These are phyloP conservation scores for Chaenodraco wilsoni DNA, from an alignment of 2,797 vertebrate species.

Conservation along the genomic window DNA sequence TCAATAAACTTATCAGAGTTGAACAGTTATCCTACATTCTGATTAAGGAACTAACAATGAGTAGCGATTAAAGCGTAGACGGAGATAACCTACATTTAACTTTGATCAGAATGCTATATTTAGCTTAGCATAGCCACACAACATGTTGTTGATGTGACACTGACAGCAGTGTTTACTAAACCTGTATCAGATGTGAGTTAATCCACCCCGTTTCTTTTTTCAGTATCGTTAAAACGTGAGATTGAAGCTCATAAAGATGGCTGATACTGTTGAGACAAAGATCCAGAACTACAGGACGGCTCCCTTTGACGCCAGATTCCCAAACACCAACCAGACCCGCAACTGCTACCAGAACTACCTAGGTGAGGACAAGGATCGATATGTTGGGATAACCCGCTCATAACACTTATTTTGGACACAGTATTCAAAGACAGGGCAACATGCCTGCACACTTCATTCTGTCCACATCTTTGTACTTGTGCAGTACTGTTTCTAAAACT, in stretches of 20 bases:
- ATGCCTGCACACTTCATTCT: background rate
- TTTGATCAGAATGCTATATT: background rate
- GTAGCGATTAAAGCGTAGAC: background rate
- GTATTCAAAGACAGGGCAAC: background rate
- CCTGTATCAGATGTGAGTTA: background rate
- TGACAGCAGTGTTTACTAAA: background rate
- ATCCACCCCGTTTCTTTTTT: background rate
- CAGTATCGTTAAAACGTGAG: background rate
- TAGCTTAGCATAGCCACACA: constrained; percentile 20
- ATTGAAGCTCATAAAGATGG: constrained; percentile 63
- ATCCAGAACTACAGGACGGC: constrained; percentile 85
- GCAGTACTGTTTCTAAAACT: background rate
- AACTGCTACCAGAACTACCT: constrained; percentile 89
- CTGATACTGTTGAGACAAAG: constrained; percentile 79
- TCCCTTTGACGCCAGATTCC: constrained; percentile 87
- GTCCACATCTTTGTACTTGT: background rate
- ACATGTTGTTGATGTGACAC: background rate
- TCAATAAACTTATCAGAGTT: too few relatives aligned
- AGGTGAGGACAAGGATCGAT: constrained; percentile 66
- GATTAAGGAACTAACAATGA: accelerated
- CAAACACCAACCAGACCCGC: constrained; percentile 88
- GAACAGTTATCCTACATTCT: accelerated
- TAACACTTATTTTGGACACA: background rate
- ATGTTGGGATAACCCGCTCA: background rate
- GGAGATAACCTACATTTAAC: background rate